phyloP scores from a whole-genome alignment of 35 echinoderm and acorn worm species.

The Ptychodera flava region DNA sequence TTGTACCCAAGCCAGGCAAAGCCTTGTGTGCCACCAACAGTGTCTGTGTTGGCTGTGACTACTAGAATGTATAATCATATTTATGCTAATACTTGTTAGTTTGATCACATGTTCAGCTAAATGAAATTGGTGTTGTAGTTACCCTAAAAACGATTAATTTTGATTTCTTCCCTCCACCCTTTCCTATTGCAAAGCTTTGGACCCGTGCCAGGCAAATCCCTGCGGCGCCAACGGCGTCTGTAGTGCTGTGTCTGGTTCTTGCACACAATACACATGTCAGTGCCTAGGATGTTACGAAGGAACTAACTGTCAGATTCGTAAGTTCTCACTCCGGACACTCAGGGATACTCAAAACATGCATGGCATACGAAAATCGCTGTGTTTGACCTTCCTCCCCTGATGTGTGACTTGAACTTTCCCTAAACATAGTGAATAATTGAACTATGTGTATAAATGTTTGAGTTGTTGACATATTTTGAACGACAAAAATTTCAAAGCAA shows the following conservation, averaged over 20 bases:
- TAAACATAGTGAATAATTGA: too few relatives aligned
- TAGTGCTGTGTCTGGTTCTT: conserved; percentile 29
- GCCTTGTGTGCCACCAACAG: not conserved
- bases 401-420: too few relatives aligned
- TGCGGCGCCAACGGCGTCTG: conserved; percentile 65
- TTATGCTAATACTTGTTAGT: not conserved
- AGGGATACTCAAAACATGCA: too few relatives aligned
- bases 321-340: too few relatives aligned
- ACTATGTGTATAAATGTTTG: too few relatives aligned
- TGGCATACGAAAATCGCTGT: too few relatives aligned
- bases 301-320: conserved; percentile 42
- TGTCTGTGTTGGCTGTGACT: conserved; percentile 12
- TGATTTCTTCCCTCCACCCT: conserved; percentile 2
- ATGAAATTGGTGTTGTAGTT: not conserved
- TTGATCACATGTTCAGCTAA: not conserved
- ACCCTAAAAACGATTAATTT: not conserved
- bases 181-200: conserved; percentile 4
- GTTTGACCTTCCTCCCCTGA: too few relatives aligned
- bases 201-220: conserved; percentile 49
- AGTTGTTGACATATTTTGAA: too few relatives aligned
- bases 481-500: too few relatives aligned
- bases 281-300: conserved; percentile 46
- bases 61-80: not conserved
- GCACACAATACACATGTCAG: conserved; percentile 61
- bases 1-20: not conserved